phyloP scores from a whole-genome alignment of 2,888 invertebrate species.

The Drosophila atripex region DNA sequence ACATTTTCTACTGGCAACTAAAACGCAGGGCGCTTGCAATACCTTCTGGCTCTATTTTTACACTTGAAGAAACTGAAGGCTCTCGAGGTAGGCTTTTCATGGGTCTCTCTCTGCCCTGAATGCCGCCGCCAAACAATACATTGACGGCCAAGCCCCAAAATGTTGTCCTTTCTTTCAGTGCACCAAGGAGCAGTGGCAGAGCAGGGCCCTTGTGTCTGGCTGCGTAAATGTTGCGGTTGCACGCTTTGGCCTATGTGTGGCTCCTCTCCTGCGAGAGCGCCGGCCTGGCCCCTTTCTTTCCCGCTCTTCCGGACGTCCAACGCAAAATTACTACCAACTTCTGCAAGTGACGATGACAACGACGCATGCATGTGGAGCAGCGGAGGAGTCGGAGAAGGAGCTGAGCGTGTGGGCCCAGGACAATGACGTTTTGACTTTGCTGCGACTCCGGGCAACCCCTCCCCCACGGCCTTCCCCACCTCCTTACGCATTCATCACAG shows the following conservation, averaged over 20 bases:
- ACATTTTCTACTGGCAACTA: slow-evolving; percentile 60
- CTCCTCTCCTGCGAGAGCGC: slow-evolving; percentile 2
- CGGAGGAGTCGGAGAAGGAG: slow-evolving; percentile 16
- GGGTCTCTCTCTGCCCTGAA: neutral
- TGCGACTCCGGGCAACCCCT: slow-evolving; percentile 17
- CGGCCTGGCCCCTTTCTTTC: slow-evolving; percentile 13
- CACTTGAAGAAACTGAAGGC: slow-evolving; percentile 48
- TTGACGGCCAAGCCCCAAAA: too few relatives aligned
- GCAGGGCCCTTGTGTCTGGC: slow-evolving; percentile 33
- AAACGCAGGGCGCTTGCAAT: slow-evolving; percentile 24
- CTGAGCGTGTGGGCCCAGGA: slow-evolving; percentile 43
- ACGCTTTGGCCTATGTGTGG: slow-evolving; percentile 58
- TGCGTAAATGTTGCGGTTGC: slow-evolving; percentile 66
- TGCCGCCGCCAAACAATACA: too few relatives aligned
- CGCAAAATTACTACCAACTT: slow-evolving; percentile 75
- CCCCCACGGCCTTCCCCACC: neutral
- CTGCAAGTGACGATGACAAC: slow-evolving; percentile 71
- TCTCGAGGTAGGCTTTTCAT: neutral
- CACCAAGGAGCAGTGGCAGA: slow-evolving; percentile 28
- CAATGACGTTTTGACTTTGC: slow-evolving; percentile 62
- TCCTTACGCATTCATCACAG: slow-evolving; percentile 61
- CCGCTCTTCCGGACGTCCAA: slow-evolving; percentile 40
- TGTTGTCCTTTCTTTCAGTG: slow-evolving; percentile 11
- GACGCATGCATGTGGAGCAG: slow-evolving; percentile 57
- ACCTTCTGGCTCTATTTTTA: slow-evolving; percentile 11